phyloP scores from a whole-genome alignment of 1,140 invertebrate genomes.

The Drosophila parabipectinata region DNA sequence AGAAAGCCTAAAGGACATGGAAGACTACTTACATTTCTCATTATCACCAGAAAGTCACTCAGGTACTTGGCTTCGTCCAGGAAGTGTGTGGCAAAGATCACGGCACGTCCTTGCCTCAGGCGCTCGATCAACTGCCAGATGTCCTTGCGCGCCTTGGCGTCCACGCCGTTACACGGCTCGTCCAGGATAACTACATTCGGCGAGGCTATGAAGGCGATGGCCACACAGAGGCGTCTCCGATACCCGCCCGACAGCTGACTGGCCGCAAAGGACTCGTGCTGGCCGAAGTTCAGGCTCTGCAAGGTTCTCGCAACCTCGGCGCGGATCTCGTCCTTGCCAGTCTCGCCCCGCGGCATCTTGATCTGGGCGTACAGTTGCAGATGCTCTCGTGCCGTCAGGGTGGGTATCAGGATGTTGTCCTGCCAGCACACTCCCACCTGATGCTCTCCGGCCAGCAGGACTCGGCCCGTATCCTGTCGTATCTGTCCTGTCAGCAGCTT shows the following conservation, averaged over 20 bases:
- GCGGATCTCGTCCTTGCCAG: constrained; percentile 13
- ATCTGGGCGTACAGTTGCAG: constrained; percentile 89
- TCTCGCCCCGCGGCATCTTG: constrained; percentile 52
- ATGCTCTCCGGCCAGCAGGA: constrained; percentile 83
- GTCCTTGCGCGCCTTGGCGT: constrained; percentile 89
- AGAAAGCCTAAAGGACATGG: not conserved
- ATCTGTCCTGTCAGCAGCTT: constrained; percentile 89
- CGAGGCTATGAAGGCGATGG: constrained; percentile 88
- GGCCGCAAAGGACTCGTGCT: constrained; percentile 85
- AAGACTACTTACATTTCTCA: constrained; percentile 85
- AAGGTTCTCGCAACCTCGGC: constrained; percentile 85
- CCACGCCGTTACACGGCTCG: constrained; percentile 92
- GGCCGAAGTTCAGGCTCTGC: constrained; percentile 85
- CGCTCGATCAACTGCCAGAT: constrained; percentile 91
- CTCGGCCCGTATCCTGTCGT: constrained; percentile 86
- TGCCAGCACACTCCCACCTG: constrained; percentile 92
- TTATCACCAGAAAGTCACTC: constrained; percentile 87
- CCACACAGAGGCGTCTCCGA: constrained; percentile 87
- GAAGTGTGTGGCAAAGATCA: constrained; percentile 90
- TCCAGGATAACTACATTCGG: constrained; percentile 92
- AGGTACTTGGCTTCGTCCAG: constrained; percentile 88
- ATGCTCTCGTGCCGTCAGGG: constrained; percentile 92
- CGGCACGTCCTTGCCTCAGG: constrained; percentile 87
- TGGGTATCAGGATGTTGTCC: constrained; percentile 92
- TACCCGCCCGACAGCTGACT: constrained; percentile 87